phyloP scores from a whole-genome alignment of 2,113 vertebrate genomes.

The Sebastes schlegelii region DNA sequence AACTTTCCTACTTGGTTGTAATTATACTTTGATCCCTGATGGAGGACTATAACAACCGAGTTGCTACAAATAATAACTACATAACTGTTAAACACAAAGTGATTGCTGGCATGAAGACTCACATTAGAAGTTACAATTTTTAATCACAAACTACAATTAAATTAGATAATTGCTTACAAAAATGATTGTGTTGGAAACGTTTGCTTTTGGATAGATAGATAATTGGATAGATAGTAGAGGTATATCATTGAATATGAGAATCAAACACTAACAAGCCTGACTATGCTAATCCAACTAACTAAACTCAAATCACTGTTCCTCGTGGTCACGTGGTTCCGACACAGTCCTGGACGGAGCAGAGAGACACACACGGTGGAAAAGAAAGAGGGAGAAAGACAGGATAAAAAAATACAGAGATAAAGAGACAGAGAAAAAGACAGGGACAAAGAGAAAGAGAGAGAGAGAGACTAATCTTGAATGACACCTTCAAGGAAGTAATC shows the following conservation, averaged over 20 bases:
- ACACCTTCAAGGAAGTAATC: constrained; percentile 54
- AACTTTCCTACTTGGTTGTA: not conserved
- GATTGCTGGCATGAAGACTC: not conserved
- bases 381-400: not conserved
- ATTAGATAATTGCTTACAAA: not conserved
- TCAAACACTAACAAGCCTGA: not conserved
- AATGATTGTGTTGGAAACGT: not conserved
- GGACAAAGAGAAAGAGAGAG: no score
- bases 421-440: no score
- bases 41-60: not conserved
- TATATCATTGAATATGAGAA: not conserved
- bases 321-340: not conserved
- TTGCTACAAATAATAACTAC: not conserved
- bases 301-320: not conserved
- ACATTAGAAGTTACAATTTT: not conserved
- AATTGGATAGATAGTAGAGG: not conserved
- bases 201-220: not conserved
- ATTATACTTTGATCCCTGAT: not conserved
- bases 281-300: not conserved
- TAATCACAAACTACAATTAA: not conserved
- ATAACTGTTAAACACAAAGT: not conserved
- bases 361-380: not conserved
- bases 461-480: constrained; percentile 18
- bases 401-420: no score
- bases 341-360: not conserved